These are phyloP conservation scores for Zaprionus ornatus DNA, from an alignment of 1,140 invertebrate genomes.

Conservation along the genomic window DNA sequence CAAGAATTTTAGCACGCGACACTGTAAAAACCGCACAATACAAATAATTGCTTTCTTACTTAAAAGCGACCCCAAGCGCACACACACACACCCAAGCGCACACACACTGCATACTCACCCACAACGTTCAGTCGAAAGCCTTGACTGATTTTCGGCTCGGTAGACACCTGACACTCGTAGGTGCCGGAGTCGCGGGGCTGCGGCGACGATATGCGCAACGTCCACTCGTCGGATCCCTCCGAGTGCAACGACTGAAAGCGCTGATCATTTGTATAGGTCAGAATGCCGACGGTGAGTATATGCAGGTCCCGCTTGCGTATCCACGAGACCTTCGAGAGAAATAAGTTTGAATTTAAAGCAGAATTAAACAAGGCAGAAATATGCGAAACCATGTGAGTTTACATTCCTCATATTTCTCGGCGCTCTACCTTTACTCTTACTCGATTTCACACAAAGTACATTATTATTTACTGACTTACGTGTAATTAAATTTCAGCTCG, in stretches of 20 bases:
- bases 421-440: too few species aligned
- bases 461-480: not conserved
- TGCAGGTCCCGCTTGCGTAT: conserved; percentile 90
- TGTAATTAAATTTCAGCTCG: not conserved
- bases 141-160: conserved; percentile 93
- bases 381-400: too few species aligned
- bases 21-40: conserved; percentile 86
- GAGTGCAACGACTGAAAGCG: conserved; percentile 91
- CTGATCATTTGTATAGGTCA: conserved; percentile 91
- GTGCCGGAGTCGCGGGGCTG: conserved; percentile 90
- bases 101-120: conserved; percentile 86
- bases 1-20: conserved; percentile 94
- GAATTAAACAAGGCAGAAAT: not conserved
- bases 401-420: too few species aligned
- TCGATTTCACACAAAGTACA: too few species aligned
- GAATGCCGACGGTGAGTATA: conserved; percentile 89
- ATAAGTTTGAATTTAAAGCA: not conserved
- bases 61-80: conserved; percentile 28
- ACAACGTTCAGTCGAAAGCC: conserved; percentile 92
- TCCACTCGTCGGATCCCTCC: conserved; percentile 95
- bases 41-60: conserved; percentile 48
- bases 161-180: conserved; percentile 95
- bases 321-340: conserved; percentile 88
- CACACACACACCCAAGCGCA: conserved; percentile 77
- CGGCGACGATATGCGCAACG: conserved; percentile 91